phyloP scores from a whole-genome alignment of 2,888 invertebrate genomes.

The Myopa tessellatipennis region DNA sequence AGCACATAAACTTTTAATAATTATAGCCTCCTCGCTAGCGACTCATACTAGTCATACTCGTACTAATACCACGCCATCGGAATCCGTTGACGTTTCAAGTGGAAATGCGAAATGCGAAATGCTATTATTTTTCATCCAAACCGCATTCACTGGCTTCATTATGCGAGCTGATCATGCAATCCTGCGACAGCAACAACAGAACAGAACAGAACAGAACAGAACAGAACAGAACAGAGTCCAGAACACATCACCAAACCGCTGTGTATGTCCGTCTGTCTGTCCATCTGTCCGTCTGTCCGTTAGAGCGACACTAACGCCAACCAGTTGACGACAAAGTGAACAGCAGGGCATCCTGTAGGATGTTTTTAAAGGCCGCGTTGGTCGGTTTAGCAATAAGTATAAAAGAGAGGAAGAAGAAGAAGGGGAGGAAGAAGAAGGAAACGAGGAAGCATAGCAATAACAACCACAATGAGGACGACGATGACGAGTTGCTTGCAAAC shows the following conservation, averaged over 20 bases:
- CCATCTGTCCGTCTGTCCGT: too few relatives aligned
- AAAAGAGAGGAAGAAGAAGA: background rate
- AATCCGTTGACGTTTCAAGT: background rate
- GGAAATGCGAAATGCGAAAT: conserved; percentile 10
- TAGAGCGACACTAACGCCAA: background rate
- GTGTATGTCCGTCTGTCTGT: too few relatives aligned
- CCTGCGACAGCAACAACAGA: conserved; percentile 29
- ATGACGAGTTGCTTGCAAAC: conserved; percentile 7
- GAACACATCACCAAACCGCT: too few relatives aligned
- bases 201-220: too few relatives aligned
- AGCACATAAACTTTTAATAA: conserved; percentile 46
- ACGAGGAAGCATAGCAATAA: background rate
- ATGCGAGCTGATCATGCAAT: conserved; percentile 33
- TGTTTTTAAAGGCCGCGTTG: background rate
- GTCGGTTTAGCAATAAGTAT: background rate
- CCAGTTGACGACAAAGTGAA: conserved; percentile 20
- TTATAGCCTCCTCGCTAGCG: conserved; percentile 11
- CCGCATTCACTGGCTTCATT: conserved; percentile 25
- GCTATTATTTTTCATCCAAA: conserved; percentile 25
- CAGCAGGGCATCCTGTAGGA: conserved; percentile 17
- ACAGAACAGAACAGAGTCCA: too few relatives aligned
- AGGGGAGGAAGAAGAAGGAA: background rate
- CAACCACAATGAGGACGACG: background rate
- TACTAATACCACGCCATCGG: background rate
- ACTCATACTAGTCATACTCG: background rate